Percentiles rank a stretch among this genome's conserved stretches.
These are phyloP conservation scores for Pocota personata DNA, from an alignment of 2,888 invertebrate species.

Conservation along the genomic window DNA sequence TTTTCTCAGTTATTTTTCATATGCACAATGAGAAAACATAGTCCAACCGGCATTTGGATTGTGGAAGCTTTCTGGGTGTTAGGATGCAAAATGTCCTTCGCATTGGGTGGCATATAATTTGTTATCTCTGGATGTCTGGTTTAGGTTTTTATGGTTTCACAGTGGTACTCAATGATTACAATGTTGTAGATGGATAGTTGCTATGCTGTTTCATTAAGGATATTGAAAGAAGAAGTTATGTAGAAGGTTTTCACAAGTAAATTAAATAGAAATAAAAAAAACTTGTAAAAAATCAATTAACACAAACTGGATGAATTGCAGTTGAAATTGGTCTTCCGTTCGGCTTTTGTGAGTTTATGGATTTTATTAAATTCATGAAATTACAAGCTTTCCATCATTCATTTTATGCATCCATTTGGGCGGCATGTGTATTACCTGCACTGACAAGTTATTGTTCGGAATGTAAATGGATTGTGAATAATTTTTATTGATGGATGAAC, in stretches of 20 bases:
- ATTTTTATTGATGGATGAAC: no score
- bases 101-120: not conserved
- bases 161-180: not conserved
- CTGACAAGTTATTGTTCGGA: not conserved
- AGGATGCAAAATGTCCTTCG: not conserved
- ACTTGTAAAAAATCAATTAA: no score
- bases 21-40: not conserved
- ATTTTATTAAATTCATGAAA: no score
- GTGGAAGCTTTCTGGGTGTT: not conserved
- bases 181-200: not conserved
- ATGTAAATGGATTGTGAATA: not conserved
- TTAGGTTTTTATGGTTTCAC: not conserved
- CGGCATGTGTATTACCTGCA: not conserved
- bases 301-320: no score
- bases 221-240: not conserved
- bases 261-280: not conserved
- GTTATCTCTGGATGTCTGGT: not conserved
- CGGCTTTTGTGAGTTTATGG: no score
- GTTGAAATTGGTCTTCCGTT: no score
- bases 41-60: not conserved
- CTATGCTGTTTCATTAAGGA: not conserved
- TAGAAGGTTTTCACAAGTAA: not conserved
- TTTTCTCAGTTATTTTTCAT: constrained; percentile 3
- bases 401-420: not conserved
- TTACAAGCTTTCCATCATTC: not conserved